These are phyloP conservation scores for Poeciliopsis infans DNA, from an alignment of 2,797 vertebrate species.

Conservation along the genomic window DNA sequence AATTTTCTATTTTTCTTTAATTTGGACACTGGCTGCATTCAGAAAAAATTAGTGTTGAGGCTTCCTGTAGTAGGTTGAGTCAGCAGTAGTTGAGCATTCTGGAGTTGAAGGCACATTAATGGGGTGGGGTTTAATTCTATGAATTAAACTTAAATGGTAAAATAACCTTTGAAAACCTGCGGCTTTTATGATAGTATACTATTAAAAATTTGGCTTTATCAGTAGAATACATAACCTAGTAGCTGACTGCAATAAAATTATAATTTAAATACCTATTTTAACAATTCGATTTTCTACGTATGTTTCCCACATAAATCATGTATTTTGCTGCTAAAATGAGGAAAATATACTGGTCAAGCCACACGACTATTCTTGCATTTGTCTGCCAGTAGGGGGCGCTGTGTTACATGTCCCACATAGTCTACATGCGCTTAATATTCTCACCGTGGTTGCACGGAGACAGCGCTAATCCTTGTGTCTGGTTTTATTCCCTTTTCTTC, in stretches of 20 bases:
- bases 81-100: background rate
- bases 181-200: background rate
- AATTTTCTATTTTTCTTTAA: background rate
- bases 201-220: background rate
- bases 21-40: background rate
- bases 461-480: background rate
- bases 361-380: background rate
- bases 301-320: background rate
- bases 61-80: background rate
- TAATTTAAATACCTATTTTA: background rate
- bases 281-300: no score
- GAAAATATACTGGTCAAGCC: background rate
- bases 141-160: background rate
- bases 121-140: background rate
- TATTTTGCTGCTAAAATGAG: background rate
- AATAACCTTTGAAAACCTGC: background rate
- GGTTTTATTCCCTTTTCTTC: background rate
- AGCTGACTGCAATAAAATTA: background rate
- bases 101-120: background rate
- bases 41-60: background rate
- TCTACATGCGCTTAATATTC: conserved; percentile 15
- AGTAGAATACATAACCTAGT: background rate
- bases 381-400: background rate
- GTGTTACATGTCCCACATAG: background rate
- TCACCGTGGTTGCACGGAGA: background rate